phyloP scores from a whole-genome alignment of 2,888 invertebrate species.

The Clistopyga incitator region DNA sequence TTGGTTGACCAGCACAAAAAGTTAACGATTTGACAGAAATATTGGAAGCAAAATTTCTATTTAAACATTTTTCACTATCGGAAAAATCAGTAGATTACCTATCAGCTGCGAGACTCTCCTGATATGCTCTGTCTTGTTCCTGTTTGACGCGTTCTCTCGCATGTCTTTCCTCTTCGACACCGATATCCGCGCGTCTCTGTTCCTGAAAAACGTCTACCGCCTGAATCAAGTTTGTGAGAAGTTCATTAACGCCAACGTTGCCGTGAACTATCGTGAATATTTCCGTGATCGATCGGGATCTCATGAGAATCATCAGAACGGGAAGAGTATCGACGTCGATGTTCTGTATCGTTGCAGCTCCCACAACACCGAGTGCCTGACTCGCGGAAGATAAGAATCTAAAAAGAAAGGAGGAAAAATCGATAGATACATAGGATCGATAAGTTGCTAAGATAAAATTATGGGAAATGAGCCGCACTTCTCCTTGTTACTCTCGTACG shows the following conservation, averaged over 20 bases:
- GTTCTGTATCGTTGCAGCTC: slow-evolving; percentile 93
- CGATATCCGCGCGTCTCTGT: slow-evolving; percentile 89
- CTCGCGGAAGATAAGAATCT: slow-evolving; percentile 92
- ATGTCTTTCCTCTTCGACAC: slow-evolving; percentile 95
- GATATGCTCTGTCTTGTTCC: slow-evolving; percentile 97
- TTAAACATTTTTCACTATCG: no score
- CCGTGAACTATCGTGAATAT: slow-evolving; percentile 96
- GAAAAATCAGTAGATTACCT: slow-evolving; percentile 84
- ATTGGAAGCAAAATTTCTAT: no score
- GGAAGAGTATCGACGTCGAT: slow-evolving; percentile 95
- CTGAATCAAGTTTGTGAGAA: slow-evolving; percentile 94
- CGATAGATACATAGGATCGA: slow-evolving; percentile 17
- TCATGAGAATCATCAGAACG: slow-evolving; percentile 94
- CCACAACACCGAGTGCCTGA: slow-evolving; percentile 92
- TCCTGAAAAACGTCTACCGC: slow-evolving; percentile 93
- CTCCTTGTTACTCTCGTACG: slow-evolving; percentile 93
- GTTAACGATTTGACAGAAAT: no score
- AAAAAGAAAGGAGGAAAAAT: slow-evolving; percentile 54
- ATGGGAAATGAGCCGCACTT: slow-evolving; percentile 85
- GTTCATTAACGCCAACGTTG: slow-evolving; percentile 95
- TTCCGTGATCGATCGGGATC: slow-evolving; percentile 94
- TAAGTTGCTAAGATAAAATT: slow-evolving; percentile 22
- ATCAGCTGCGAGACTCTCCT: slow-evolving; percentile 94
- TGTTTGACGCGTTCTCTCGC: slow-evolving; percentile 95
- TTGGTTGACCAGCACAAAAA: no score